Conservation (phyloP, 2,797 vertebrate genomes). For the Gadopsis bispinosus region DNA sequence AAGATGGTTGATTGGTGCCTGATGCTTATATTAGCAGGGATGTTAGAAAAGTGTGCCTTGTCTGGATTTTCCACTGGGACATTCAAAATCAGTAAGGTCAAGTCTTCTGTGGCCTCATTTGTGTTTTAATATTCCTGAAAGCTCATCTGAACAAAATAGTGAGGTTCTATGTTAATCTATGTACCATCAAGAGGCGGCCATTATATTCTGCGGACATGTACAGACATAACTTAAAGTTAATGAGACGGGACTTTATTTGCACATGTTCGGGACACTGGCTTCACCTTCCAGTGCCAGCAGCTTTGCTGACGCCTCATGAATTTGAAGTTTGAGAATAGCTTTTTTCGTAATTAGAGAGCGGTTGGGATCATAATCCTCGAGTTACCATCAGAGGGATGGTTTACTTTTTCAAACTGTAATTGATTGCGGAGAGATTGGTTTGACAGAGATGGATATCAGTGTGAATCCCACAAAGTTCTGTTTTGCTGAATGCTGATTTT, state of each 20-base stretch:
- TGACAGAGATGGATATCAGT: slow-evolving; percentile 15
- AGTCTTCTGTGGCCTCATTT: slow-evolving; percentile 62
- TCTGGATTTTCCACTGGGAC: slow-evolving; percentile 19
- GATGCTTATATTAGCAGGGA: neutral
- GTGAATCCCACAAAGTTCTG: slow-evolving; percentile 3
- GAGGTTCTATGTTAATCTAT: slow-evolving; percentile 76
- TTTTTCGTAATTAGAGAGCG: slow-evolving; percentile 43
- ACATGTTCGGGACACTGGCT: slow-evolving; percentile 66
- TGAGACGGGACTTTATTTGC: slow-evolving; percentile 79
- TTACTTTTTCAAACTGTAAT: slow-evolving; percentile 37
- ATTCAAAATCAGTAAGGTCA: slow-evolving; percentile 53
- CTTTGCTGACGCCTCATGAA: slow-evolving; percentile 50
- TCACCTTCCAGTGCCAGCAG: slow-evolving; percentile 55
- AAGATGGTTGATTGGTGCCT: neutral
- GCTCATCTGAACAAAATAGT: slow-evolving; percentile 76
- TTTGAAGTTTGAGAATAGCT: slow-evolving; percentile 42
- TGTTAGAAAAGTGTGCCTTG: neutral
- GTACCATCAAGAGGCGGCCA: slow-evolving; percentile 59
- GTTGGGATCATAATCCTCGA: slow-evolving; percentile 36
- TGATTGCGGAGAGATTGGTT: slow-evolving; percentile 21
- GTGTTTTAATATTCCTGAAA: slow-evolving; percentile 68
- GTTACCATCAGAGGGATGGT: slow-evolving; percentile 28
- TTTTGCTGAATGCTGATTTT: slow-evolving; percentile 25
- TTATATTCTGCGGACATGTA: slow-evolving; percentile 77
- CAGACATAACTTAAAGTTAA: slow-evolving; percentile 83